Conservation (phyloP, 2,888 invertebrate species). For the Drosophila rubida region DNA sequence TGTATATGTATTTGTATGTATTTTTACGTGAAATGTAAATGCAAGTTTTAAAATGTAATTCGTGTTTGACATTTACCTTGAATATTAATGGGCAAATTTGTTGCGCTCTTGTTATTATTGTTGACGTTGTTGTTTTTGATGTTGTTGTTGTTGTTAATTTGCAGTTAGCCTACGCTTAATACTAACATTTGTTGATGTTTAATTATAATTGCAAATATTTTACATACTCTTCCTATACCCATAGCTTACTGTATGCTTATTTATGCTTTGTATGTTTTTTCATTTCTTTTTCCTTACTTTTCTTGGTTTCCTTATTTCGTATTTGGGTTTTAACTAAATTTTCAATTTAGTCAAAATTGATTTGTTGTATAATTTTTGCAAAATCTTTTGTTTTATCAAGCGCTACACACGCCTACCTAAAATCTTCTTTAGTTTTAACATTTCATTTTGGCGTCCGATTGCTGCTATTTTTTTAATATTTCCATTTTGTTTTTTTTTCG, state of each 20-base stretch:
- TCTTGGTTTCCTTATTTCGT: neutral
- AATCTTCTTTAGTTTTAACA: slow-evolving; percentile 40
- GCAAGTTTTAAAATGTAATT: slow-evolving; percentile 65
- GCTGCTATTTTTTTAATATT: slow-evolving; percentile 34
- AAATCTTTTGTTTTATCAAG: slow-evolving; percentile 44
- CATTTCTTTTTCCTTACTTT: neutral
- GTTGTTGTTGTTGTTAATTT: slow-evolving; percentile 44
- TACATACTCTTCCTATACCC: slow-evolving; percentile 61
- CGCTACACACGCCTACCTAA: slow-evolving; percentile 60
- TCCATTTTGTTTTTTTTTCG: slow-evolving; percentile 4
- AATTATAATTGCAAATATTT: slow-evolving; percentile 70
- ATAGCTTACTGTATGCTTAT: slow-evolving; percentile 57
- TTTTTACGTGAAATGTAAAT: slow-evolving; percentile 72
- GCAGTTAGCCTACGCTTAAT: slow-evolving; percentile 70
- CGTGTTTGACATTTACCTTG: slow-evolving; percentile 60
- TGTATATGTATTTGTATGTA: slow-evolving; percentile 37
- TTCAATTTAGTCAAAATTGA: slow-evolving; percentile 70
- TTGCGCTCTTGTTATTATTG: slow-evolving; percentile 19
- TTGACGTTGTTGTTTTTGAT: slow-evolving; percentile 24
- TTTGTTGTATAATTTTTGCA: slow-evolving; percentile 59
- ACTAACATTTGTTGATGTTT: slow-evolving; percentile 41
- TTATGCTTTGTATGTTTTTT: slow-evolving; percentile 47
- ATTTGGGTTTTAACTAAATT: slow-evolving; percentile 60
- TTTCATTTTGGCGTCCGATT: slow-evolving; percentile 41
- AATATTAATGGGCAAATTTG: slow-evolving; percentile 64